phyloP scores from a whole-genome alignment of 1,140 invertebrate species.

The Pissodes strobi region DNA sequence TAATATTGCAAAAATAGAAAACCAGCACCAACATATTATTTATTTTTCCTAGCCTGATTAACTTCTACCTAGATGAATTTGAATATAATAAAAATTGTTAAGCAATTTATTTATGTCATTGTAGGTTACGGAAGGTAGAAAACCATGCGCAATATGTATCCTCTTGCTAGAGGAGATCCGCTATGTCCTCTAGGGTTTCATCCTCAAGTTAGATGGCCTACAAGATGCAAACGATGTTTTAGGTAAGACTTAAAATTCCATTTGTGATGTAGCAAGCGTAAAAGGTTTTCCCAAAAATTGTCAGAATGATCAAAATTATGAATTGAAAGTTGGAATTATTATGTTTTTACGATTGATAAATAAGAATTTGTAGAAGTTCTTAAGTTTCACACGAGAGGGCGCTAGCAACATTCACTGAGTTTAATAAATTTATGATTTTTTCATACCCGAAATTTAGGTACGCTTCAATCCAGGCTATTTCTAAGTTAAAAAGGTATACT shows the following conservation, averaged over 20 bases:
- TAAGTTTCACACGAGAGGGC: no score
- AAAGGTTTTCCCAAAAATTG: no score
- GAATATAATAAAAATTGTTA: not conserved
- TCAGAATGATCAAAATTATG: no score
- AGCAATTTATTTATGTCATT: not conserved
- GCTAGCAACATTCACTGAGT: no score
- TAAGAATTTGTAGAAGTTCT: no score
- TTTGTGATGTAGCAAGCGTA: not conserved
- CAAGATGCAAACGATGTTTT: conserved; percentile 89
- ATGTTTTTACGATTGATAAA: not conserved
- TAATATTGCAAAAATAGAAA: no score
- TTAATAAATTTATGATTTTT: no score
- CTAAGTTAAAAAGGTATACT: no score
- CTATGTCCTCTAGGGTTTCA: conserved; percentile 91
- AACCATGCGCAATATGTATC: conserved; percentile 80
- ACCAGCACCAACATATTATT: not conserved
- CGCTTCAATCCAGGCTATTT: no score
- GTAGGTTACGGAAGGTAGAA: conserved; percentile 5
- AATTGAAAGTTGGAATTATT: no score
- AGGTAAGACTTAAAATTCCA: conserved; percentile 62
- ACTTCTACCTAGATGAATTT: not conserved
- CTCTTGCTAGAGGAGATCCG: conserved; percentile 80
- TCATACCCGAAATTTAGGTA: no score
- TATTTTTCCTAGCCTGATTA: not conserved
- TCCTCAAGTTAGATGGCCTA: conserved; percentile 91